Base-by-base conservation (phyloP, 1,140 invertebrate genomes). In the Episyrphus balteatus region DNA sequence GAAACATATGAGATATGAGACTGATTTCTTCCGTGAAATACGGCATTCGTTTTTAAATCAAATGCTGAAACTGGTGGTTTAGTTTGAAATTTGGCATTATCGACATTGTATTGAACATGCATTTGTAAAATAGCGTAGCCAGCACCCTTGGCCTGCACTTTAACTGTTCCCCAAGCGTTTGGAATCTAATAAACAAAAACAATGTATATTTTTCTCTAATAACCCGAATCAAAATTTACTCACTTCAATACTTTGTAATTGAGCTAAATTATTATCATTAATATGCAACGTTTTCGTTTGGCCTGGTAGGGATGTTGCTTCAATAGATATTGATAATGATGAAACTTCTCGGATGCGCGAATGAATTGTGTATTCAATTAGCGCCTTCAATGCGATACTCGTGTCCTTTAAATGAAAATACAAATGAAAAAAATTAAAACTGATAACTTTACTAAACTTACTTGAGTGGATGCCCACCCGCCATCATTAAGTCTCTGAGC, bases 81-180 rank as follows among this genome's bases (percentile, higher is more conserved):
- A 2, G 88, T 93, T 66, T 93, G 83, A 71, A 91, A 90, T 59
- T 78, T 78, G n/a, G 74, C 66, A 53, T 84, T 83, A 66, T 96
- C 92, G 21, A 97, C 90, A 72, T 95, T 93, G 66, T 95, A 94
- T 59, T 92, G 86, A n/a, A 93, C 88, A 40, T 86, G 84, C 80
- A 96, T 83, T 73, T 97, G 90, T 36, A 93, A 72, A 54, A 94
- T 84, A 2, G 92, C 92, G 65, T 87, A 88, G 17, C 93, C 93
- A 14, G 88, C 84, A 48, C 93, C 93, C 63, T 84, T 84, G 1
- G 87, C 91, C 58, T 88, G 80, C 1, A 95, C 83, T 66, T 88
- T 88, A 1, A 95, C 85, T 11, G 86, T 91, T 52, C 92, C 92
- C 84, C 86, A 96, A 42, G 91, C 89, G 66, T 88, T 80, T 1